These are phyloP conservation scores for Aplocera efformata DNA, from an alignment of 2,888 invertebrate genomes.

Conservation along the genomic window DNA sequence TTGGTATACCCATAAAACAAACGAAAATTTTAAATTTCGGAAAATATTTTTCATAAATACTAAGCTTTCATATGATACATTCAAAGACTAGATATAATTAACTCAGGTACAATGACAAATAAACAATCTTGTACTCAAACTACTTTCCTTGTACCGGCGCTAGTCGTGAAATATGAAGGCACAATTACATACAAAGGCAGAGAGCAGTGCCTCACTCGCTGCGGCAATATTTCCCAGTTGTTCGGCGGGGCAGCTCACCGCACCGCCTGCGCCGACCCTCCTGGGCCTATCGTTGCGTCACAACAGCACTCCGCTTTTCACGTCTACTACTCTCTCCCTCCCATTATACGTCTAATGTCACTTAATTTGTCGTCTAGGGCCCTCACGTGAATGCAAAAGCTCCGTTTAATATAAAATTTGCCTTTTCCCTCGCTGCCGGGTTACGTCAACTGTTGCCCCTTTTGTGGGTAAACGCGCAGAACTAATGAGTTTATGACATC, in stretches of 20 bases:
- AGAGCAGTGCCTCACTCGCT: background rate
- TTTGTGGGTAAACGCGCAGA: conserved; percentile 71
- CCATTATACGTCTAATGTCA: conserved; percentile 77
- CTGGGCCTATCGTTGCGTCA: conserved; percentile 56
- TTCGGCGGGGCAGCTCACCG: conserved; percentile 7
- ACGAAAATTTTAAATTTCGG: no score
- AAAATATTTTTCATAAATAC: no score
- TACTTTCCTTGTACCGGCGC: no score
- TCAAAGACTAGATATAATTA: no score
- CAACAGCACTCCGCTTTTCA: conserved; percentile 68
- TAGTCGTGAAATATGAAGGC: conserved; percentile 8
- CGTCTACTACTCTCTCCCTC: conserved; percentile 64
- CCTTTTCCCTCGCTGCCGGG: conserved; percentile 61
- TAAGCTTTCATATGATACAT: no score
- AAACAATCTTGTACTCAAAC: no score
- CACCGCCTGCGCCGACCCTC: conserved; percentile 40
- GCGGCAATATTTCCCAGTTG: conserved; percentile 23
- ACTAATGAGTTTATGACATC: conserved; percentile 69
- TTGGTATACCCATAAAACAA: no score
- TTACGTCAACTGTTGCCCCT: conserved; percentile 70
- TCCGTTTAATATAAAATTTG: conserved; percentile 75
- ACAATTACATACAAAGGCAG: conserved; percentile 12
- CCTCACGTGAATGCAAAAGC: conserved; percentile 74
- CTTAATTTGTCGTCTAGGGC: conserved; percentile 78
- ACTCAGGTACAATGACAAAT: no score